These are phyloP conservation scores for Phrynocephalus versicolor DNA, from an alignment of 2,113 vertebrate species.

Conservation along the genomic window DNA sequence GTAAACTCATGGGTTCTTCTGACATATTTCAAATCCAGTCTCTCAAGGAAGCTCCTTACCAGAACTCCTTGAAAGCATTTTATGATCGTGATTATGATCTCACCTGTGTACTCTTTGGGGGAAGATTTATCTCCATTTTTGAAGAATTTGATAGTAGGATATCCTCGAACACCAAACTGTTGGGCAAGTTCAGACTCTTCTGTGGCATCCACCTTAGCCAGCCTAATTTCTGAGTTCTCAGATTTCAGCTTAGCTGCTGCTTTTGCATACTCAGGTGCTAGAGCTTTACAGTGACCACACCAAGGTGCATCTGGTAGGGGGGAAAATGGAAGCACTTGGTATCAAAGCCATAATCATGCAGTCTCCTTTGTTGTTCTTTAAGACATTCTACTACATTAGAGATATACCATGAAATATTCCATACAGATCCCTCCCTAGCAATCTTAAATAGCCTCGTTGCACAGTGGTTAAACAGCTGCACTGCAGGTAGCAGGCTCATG, in stretches of 20 bases:
- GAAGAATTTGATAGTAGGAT: slow-evolving; percentile 98
- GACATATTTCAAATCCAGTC: neutral
- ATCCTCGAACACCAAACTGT: slow-evolving; percentile 89
- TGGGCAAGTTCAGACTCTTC: slow-evolving; percentile 95
- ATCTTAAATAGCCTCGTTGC: neutral
- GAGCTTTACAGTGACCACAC: slow-evolving; percentile 98
- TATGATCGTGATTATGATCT: neutral
- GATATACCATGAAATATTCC: neutral
- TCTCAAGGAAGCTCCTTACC: neutral
- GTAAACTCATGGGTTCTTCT: neutral
- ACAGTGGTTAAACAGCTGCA: no score
- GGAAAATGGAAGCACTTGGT: neutral
- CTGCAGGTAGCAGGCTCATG: no score
- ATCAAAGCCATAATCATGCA: neutral
- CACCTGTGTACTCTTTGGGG: slow-evolving; percentile 94
- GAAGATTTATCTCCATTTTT: slow-evolving; percentile 87
- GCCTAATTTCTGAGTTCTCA: slow-evolving; percentile 85
- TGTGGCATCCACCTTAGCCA: slow-evolving; percentile 95
- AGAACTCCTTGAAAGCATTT: neutral
- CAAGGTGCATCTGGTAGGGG: slow-evolving; percentile 89
- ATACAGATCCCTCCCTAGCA: neutral
- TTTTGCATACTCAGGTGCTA: slow-evolving; percentile 93
- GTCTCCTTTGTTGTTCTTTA: fast-evolving
- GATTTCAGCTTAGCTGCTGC: slow-evolving; percentile 87
- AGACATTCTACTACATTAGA: neutral